phyloP scores from a whole-genome alignment of 2,113 vertebrate species.

The Neotoma lepida region DNA sequence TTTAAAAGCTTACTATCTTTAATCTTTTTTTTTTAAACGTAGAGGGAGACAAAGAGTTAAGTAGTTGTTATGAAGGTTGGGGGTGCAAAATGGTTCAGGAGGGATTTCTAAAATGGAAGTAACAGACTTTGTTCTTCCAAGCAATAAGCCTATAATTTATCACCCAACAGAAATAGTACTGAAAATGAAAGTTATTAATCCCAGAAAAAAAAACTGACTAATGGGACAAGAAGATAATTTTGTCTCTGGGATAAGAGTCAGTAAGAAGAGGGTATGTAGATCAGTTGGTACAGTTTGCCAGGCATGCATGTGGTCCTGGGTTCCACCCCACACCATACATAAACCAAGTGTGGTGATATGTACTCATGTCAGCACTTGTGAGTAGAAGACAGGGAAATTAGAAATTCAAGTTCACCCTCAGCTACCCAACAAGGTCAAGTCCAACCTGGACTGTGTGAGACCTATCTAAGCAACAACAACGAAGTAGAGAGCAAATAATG shows the following conservation, averaged over 20 bases:
- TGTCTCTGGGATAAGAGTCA: not conserved
- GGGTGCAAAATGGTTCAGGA: not conserved
- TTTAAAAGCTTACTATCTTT: not conserved
- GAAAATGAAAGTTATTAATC: not conserved
- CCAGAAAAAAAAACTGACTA: not conserved
- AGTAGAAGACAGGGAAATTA: not conserved
- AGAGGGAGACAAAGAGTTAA: not conserved
- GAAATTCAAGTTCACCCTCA: not conserved
- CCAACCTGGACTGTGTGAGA: not conserved
- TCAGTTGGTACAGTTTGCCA: not conserved
- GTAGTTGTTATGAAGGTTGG: not conserved
- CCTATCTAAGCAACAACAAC: not conserved
- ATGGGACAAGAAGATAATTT: not conserved
- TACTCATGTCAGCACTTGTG: not conserved
- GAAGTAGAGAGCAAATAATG: not conserved
- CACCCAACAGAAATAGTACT: not conserved
- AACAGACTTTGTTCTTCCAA: not conserved
- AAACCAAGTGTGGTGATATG: not conserved
- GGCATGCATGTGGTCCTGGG: no score
- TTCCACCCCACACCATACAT: no score
- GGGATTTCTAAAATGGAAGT: not conserved
- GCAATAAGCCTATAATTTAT: not conserved
- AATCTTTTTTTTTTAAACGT: not conserved
- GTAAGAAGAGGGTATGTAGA: not conserved
- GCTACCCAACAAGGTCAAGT: not conserved